These are phyloP conservation scores for Fopius arisanus DNA, from an alignment of 1,140 invertebrate genomes.

Conservation along the genomic window DNA sequence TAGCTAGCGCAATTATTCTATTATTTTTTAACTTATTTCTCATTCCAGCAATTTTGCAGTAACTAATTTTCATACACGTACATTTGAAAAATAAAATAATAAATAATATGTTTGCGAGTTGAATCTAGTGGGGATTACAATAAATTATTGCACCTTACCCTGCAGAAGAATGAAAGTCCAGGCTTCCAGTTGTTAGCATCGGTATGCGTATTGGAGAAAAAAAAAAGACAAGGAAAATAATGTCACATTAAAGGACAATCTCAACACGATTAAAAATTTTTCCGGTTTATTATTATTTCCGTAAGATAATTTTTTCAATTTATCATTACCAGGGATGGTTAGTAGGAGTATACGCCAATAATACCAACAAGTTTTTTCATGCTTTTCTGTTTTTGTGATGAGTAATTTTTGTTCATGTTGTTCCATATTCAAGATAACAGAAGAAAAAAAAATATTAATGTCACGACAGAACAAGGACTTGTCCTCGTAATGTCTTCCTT, in stretches of 20 bases:
- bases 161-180: constrained; percentile 61
- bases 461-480: constrained; percentile 10
- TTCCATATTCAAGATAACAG: not conserved
- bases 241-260: constrained; percentile 44
- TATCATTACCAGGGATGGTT: not conserved
- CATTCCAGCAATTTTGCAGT: no score
- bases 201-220: constrained; percentile 55
- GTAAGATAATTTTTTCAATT: no score
- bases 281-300: no score
- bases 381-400: not conserved
- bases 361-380: not conserved
- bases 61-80: constrained; percentile 27
- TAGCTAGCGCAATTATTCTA: no score
- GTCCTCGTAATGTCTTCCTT: not conserved
- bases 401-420: not conserved
- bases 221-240: constrained; percentile 39
- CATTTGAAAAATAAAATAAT: not conserved
- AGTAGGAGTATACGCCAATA: not conserved
- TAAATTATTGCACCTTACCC: constrained; percentile 57
- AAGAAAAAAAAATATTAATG: not conserved
- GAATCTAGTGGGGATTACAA: no score
- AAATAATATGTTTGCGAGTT: no score
- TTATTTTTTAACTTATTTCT: no score
- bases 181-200: constrained; percentile 62
- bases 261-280: not conserved